Evolutionary conservation across 1,140 invertebrate genomes (phyloP).

Genomic region (Argopecten irradians): DNA sequence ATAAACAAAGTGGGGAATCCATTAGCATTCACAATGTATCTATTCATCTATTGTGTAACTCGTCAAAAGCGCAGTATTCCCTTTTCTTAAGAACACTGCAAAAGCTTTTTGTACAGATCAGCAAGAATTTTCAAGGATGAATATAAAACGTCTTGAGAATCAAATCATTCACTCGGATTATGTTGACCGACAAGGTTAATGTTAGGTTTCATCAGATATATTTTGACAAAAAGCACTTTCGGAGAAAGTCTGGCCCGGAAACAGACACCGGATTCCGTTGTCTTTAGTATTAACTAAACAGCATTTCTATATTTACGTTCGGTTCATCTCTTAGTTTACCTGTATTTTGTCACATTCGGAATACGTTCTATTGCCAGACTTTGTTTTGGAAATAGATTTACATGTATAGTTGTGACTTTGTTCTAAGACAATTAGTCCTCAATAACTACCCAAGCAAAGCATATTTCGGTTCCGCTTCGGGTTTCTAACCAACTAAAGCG

Average conservation of each 20-base stretch:
- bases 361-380: no score
- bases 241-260: neutral
- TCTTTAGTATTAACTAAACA: neutral
- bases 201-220: neutral
- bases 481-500: no score
- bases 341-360: neutral
- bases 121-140: neutral
- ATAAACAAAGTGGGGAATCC: neutral
- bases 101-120: neutral
- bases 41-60: neutral
- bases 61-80: no score
- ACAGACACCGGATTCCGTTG: neutral
- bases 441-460: neutral
- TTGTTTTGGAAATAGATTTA: neutral
- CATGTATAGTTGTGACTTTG: neutral
- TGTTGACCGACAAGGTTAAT: neutral
- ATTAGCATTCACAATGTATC: neutral
- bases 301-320: neutral
- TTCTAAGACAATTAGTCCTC: neutral
- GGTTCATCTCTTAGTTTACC: neutral
- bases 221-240: neutral
- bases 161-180: no score
- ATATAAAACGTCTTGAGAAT: neutral
- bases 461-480: neutral
- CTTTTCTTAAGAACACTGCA: no score